A percentile compares a stretch with the other conserved stretches of the same genome.
These are phyloP conservation scores for Microdon myrmicae DNA, from an alignment of 2,888 invertebrate species.

Conservation along the genomic window DNA sequence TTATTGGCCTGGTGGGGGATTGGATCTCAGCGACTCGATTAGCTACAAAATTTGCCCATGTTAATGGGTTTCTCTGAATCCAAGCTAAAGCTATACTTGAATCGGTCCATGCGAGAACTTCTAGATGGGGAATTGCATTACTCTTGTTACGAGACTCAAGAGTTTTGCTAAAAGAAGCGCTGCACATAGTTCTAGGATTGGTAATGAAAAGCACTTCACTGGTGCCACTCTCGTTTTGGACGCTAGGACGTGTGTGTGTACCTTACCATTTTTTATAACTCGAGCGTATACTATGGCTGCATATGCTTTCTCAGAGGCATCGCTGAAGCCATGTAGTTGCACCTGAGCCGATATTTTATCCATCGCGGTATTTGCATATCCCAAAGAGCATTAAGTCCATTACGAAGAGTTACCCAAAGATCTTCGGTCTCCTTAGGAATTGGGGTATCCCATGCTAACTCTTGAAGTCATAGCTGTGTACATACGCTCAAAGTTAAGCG, in stretches of 20 bases:
- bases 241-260: constrained; percentile 21
- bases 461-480: constrained; percentile 27
- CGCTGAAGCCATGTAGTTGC: constrained; percentile 32
- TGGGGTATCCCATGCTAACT: too few species aligned
- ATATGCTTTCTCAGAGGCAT: constrained; percentile 31
- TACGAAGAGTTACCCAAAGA: constrained; percentile 2
- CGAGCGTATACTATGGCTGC: constrained; percentile 24
- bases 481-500: too few species aligned
- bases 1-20: not conserved
- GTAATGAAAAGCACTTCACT: constrained; percentile 8
- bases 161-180: constrained; percentile 23
- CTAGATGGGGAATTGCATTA: constrained; percentile 9
- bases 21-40: constrained; percentile 23
- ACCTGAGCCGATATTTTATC: constrained; percentile 7
- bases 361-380: constrained; percentile 23
- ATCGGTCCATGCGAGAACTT: constrained; percentile 18
- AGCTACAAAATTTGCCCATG: constrained; percentile 11
- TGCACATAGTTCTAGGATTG: constrained; percentile 25
- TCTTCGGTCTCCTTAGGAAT: constrained; percentile 9
- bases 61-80: constrained; percentile 7
- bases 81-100: constrained; percentile 21
- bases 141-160: constrained; percentile 14
- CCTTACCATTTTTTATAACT: constrained; percentile 1
- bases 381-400: not conserved
- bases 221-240: constrained; percentile 37